These are phyloP conservation scores for Oriolus oriolus DNA, from an alignment of 2,113 vertebrate species.

Conservation along the genomic window DNA sequence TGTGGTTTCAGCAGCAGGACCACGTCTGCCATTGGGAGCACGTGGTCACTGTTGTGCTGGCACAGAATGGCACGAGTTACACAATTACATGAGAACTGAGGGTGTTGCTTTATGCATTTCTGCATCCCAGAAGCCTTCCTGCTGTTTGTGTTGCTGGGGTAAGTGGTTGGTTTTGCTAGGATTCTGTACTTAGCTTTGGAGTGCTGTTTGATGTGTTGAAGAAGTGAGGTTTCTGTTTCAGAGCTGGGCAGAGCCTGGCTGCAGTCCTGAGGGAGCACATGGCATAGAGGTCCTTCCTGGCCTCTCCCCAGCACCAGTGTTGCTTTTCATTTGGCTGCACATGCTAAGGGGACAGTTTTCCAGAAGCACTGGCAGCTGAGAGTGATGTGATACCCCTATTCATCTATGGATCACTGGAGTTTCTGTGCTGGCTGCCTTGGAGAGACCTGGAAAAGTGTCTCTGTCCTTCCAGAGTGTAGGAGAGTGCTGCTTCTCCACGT, in stretches of 20 bases:
- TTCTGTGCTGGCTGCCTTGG: background rate
- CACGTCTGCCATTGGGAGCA: accelerated
- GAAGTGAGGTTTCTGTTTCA: background rate
- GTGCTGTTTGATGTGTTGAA: background rate
- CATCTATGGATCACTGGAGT: background rate
- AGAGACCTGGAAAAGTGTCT: background rate
- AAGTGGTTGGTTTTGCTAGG: background rate
- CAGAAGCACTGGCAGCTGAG: background rate
- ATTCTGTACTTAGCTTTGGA: background rate
- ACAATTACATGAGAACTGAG: background rate
- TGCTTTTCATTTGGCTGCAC: background rate
- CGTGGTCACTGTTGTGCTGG: background rate
- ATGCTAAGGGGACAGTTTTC: background rate
- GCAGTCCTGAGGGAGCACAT: background rate
- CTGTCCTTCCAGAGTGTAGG: background rate
- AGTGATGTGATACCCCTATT: background rate
- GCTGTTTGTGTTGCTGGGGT: background rate
- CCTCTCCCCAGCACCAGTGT: background rate
- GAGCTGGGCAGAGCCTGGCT: background rate
- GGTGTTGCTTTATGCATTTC: background rate
- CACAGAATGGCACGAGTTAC: background rate
- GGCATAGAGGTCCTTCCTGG: background rate
- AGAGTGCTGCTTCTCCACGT: background rate
- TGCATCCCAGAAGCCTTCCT: background rate
- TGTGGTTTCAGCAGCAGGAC: background rate